phyloP scores from a whole-genome alignment of 2,797 vertebrate species.

The Oreochromis grahami region DNA sequence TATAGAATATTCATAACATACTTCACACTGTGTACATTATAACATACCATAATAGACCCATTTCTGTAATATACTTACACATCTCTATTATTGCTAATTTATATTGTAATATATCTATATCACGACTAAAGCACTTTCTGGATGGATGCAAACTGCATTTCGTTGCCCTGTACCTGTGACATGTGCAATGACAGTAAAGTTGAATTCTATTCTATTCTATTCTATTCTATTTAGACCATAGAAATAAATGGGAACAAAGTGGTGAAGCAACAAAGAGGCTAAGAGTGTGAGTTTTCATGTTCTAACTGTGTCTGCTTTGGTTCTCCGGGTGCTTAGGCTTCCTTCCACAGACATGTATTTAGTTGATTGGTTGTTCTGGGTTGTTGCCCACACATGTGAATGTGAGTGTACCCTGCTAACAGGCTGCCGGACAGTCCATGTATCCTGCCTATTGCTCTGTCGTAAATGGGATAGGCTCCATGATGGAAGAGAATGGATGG shows the following conservation, averaged over 20 bases:
- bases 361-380: not conserved
- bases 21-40: too few relatives aligned
- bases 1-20: too few relatives aligned
- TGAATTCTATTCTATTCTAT: too few relatives aligned
- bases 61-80: too few relatives aligned
- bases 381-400: not conserved
- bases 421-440: not conserved
- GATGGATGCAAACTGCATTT: too few relatives aligned
- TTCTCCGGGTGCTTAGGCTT: not conserved
- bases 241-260: not conserved
- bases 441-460: not conserved
- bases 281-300: not conserved
- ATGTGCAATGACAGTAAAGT: too few relatives aligned
- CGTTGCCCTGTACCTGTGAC: too few relatives aligned
- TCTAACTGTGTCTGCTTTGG: not conserved
- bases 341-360: not conserved
- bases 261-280: not conserved
- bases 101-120: too few relatives aligned
- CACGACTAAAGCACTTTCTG: too few relatives aligned
- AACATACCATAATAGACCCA: too few relatives aligned
- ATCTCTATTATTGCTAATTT: too few relatives aligned
- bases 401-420: not conserved
- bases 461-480: not conserved
- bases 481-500: not conserved
- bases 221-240: too few relatives aligned